Evolutionary conservation across 2,113 vertebrate genomes (phyloP), one percentile per base, ranked within the genome.

Genomic region (Steatornis caripensis): DNA sequence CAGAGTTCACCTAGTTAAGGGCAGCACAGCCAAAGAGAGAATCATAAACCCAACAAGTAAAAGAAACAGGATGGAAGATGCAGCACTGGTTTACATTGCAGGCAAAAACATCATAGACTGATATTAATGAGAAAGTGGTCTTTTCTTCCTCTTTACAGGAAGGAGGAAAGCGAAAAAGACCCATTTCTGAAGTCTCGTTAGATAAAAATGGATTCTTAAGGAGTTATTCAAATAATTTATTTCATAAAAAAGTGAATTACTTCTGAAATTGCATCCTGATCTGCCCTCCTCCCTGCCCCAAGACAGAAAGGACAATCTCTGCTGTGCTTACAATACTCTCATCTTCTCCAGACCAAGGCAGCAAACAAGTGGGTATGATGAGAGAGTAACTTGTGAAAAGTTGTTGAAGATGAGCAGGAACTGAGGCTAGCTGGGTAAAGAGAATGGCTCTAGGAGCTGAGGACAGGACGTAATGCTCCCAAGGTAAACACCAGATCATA

Each of bases 1-100:
- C 97, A 0, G 98, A 98, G 96, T 99, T 99, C 94, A 99, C 99
- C 99, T 99, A 48, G 76, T 90, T 26, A 46, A 41, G 89, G 48
- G 82, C 45, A 82, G 89, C 57, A 95, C 57, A 93, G 66, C 23
- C 94, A 90, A 83, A 90, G n/a, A 75, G 29, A 94, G 61, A 91
- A 89, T 64, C 65, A 64, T 66, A 93, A 92, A 93, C 86, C 70
- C 48, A 84, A 11, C n/a, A 54, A 37, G 41, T 78, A 91, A 92
- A 74, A 58, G n/a, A 68, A 57, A 45, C 34, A 65, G 32, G 27
- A 57, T 20, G 15, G 54, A 76, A 90, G 71, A 78, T 5, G 15
- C 21, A 94, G 43, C 19, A 39, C 62, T 27, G 46, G 15, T 41
- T 84, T 65, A 74, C 34, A 88, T 9, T 13, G 65, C 19, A 48